A percentile compares a stretch with the other conserved stretches of the same genome.
These are phyloP conservation scores for Bombus superbus DNA, from an alignment of 1,140 invertebrate genomes.

Conservation along the genomic window DNA sequence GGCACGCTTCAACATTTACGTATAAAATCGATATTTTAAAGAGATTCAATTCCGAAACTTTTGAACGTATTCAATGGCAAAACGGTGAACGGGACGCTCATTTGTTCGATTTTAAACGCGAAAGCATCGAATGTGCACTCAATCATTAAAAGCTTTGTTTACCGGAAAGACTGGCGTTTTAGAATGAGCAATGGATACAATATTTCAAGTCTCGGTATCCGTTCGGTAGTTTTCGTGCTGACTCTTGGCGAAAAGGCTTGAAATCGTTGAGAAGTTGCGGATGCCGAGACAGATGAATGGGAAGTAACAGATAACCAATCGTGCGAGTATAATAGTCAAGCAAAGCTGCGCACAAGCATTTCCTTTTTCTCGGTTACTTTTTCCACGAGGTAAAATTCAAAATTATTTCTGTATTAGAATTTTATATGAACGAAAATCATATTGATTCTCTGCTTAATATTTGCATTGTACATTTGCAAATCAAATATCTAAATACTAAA, in stretches of 20 bases:
- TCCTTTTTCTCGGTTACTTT: slow-evolving; percentile 25
- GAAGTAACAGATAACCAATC: slow-evolving; percentile 67
- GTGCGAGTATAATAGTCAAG: slow-evolving; percentile 69
- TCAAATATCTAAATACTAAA: background rate
- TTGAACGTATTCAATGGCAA: background rate
- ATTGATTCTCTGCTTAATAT: background rate
- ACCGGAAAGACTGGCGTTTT: slow-evolving; percentile 54
- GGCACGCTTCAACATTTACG: background rate
- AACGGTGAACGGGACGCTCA: background rate
- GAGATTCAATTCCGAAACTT: background rate
- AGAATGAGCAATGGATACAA: slow-evolving; percentile 56
- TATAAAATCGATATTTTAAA: background rate
- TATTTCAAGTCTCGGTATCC: slow-evolving; percentile 60
- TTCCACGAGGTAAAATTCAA: background rate
- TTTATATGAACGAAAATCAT: background rate
- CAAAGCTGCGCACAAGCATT: slow-evolving; percentile 67
- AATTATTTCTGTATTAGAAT: background rate
- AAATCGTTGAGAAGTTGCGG: slow-evolving; percentile 65
- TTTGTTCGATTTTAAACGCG: slow-evolving; percentile 33
- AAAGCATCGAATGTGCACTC: background rate
- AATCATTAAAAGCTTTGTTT: slow-evolving; percentile 64
- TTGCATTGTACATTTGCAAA: background rate
- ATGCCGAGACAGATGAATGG: slow-evolving; percentile 57
- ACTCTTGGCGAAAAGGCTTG: slow-evolving; percentile 62
- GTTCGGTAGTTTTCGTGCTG: slow-evolving; percentile 53